Conservation (phyloP, 2,888 invertebrate genomes). For the Amiota communis region DNA sequence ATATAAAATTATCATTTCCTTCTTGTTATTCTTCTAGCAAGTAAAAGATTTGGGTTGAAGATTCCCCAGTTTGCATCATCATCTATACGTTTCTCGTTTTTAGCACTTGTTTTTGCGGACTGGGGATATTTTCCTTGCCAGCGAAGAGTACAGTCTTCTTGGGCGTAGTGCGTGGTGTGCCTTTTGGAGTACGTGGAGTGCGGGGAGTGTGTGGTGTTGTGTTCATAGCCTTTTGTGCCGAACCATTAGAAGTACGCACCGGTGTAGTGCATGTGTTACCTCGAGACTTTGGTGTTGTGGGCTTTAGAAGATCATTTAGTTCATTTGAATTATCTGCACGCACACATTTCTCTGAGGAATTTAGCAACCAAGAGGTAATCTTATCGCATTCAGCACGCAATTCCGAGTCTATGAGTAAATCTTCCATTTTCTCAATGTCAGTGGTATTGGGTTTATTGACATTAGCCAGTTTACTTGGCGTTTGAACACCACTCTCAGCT, state of each 20-base stretch:
- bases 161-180: slow-evolving; percentile 60
- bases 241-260: slow-evolving; percentile 38
- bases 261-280: slow-evolving; percentile 42
- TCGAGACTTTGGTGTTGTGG: slow-evolving; percentile 54
- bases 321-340: slow-evolving; percentile 64
- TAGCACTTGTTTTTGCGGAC: slow-evolving; percentile 70
- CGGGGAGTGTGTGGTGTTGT: slow-evolving; percentile 49
- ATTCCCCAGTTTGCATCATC: neutral
- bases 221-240: slow-evolving; percentile 39
- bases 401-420: slow-evolving; percentile 67
- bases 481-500: slow-evolving; percentile 45
- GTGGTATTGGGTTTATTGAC: slow-evolving; percentile 65
- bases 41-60: neutral
- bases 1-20: too few species aligned
- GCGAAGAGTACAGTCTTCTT: slow-evolving; percentile 71
- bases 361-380: slow-evolving; percentile 69
- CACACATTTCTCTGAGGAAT: slow-evolving; percentile 63
- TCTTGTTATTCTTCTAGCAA: neutral
- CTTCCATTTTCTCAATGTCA: slow-evolving; percentile 69
- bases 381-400: slow-evolving; percentile 70
- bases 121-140: slow-evolving; percentile 72
- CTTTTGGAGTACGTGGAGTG: slow-evolving; percentile 44
- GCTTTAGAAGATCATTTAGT: slow-evolving; percentile 62
- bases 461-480: slow-evolving; percentile 52
- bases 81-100: slow-evolving; percentile 66